phyloP scores from a whole-genome alignment of 2,888 invertebrate genomes.

The Limnephilus lunatus region DNA sequence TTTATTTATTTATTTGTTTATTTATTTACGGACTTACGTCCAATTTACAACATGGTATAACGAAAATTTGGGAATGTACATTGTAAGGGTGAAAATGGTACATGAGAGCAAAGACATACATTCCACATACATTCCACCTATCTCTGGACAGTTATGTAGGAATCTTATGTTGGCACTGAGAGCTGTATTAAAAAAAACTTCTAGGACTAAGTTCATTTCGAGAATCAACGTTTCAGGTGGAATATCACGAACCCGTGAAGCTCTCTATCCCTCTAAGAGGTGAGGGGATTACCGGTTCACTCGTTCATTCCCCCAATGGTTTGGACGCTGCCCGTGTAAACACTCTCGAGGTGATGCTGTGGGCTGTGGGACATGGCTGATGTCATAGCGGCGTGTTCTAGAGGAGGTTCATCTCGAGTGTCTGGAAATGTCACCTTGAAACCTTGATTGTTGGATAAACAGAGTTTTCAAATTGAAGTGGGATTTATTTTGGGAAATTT shows the following conservation, averaged over 20 bases:
- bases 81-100: too few species aligned
- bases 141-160: not conserved
- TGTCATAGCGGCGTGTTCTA: not conserved
- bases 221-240: conserved; percentile 24
- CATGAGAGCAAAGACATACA: too few species aligned
- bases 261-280: conserved; percentile 18
- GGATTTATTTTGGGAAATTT: not conserved
- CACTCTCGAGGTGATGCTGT: conserved; percentile 9
- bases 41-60: too few species aligned
- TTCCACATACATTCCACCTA: not conserved
- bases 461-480: not conserved
- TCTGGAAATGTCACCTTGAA: conserved; percentile 24
- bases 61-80: too few species aligned
- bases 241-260: not conserved
- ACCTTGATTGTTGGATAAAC: not conserved
- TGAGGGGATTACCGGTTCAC: conserved; percentile 35
- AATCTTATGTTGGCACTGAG: not conserved
- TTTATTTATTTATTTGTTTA: too few species aligned
- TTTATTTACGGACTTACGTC: too few species aligned
- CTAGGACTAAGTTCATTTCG: not conserved
- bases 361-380: conserved; percentile 18
- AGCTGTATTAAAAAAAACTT: not conserved
- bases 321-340: conserved; percentile 18
- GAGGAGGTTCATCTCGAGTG: conserved; percentile 9
- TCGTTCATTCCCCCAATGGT: not conserved